A percentile compares a stretch with the other conserved stretches of the same genome.
phyloP scores from a whole-genome alignment of 2,888 invertebrate genomes.

The Atherix ibis region DNA sequence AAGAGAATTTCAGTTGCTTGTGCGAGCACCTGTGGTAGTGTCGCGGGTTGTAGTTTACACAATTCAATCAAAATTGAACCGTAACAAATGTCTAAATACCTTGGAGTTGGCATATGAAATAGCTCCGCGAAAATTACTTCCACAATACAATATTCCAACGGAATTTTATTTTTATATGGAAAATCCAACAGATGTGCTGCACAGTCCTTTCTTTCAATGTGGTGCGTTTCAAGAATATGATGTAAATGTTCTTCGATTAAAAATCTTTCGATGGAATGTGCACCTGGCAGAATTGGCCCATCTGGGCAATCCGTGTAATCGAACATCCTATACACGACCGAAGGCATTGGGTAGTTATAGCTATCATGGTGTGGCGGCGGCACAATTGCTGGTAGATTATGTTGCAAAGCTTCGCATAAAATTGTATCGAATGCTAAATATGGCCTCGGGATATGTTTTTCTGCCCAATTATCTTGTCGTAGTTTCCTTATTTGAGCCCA shows the following conservation, averaged over 20 bases:
- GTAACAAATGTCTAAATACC: slow-evolving; percentile 81
- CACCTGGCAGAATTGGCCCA: slow-evolving; percentile 79
- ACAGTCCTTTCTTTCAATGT: slow-evolving; percentile 85
- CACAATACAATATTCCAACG: slow-evolving; percentile 93
- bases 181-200: slow-evolving; percentile 84
- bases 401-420: slow-evolving; percentile 89
- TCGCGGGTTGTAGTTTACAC: slow-evolving; percentile 90
- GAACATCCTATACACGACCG: slow-evolving; percentile 91
- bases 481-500: slow-evolving; percentile 91
- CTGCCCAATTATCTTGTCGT: slow-evolving; percentile 88
- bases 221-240: slow-evolving; percentile 79
- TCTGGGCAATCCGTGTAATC: slow-evolving; percentile 98
- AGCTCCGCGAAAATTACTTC: slow-evolving; percentile 93
- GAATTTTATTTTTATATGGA: slow-evolving; percentile 84
- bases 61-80: slow-evolving; percentile 92
- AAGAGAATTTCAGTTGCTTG: slow-evolving; percentile 96
- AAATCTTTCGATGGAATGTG: slow-evolving; percentile 94
- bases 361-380: slow-evolving; percentile 88
- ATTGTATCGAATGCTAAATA: slow-evolving; percentile 92
- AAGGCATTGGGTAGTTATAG: slow-evolving; percentile 84
- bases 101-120: slow-evolving; percentile 80
- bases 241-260: slow-evolving; percentile 94
- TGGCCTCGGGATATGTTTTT: slow-evolving; percentile 88
- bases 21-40: slow-evolving; percentile 93
- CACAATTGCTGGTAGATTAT: slow-evolving; percentile 77